Base-by-base conservation (phyloP, 1,140 invertebrate genomes). In the Zelostemma sp. region DNA sequence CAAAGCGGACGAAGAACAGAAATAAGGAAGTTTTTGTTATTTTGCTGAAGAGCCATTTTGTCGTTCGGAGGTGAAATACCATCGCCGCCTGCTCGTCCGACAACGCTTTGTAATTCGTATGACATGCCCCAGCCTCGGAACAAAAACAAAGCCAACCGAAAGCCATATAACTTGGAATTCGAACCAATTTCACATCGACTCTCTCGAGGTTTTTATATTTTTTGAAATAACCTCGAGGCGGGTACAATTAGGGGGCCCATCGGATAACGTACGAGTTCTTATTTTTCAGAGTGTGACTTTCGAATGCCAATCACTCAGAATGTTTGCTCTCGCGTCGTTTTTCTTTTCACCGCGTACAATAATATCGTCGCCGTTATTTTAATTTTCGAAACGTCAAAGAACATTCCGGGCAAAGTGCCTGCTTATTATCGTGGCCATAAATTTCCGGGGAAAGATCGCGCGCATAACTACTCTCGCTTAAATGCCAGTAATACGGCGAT, bases 1-100 rank as follows among this genome's bases (percentile, higher is more conserved):
- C 77, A 79, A 79, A 77, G 77, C 75, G 59, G 72, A 74, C 68
- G 59, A 68, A 57, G 51, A 59, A 25, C 9, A 55, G 69, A 76
- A 77, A 74, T 76, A 74, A 77, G 70, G 73, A 73, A 70, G 66
- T 59, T 75, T 76, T 74, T 73, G 60, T 68, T 72, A 50, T 73
- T 65, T 73, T 74, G 73, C 70, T 53, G 51, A 47, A 62, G 64
- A 33, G 45, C 17, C 45, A 31, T 49, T 28, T 49, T 28, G 19
- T 49, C 47, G 21, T 49, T 31, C 12, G 19, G 47, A 49, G 47
- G 47, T 49, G 21, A 49, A 49, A 49, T 45, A 45, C 41, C 3
- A 40, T 31, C 31, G 19, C 50, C 33, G 33, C 11, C 17, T 15
- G 50, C 17, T 41, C 50, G 33, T 54, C 38, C 21, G 53, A 45